phyloP scores from a whole-genome alignment of 2,797 vertebrate species.

The Gila robusta region DNA sequence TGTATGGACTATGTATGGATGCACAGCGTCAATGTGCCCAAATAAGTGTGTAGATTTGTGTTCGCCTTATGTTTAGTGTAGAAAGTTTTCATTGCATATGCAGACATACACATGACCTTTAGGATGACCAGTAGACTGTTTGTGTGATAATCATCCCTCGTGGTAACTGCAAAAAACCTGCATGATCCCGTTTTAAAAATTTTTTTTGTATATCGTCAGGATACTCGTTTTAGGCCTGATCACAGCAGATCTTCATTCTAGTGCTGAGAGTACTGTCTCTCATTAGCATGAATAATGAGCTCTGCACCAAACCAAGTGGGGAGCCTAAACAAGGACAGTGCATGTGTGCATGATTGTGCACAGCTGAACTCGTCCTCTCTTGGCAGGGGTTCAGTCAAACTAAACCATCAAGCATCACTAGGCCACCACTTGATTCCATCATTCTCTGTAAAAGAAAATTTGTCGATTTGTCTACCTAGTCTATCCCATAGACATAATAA shows the following conservation, averaged over 20 bases:
- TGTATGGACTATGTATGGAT: background rate
- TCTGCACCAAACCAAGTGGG: conserved; percentile 57
- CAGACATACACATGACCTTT: conserved; percentile 17
- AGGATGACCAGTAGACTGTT: background rate
- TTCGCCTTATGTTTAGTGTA: background rate
- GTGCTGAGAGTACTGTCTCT: background rate
- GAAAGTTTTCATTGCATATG: conserved; percentile 14
- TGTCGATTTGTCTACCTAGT: background rate
- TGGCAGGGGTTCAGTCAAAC: conserved; percentile 14
- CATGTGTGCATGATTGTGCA: background rate
- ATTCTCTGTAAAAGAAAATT: background rate
- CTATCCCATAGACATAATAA: background rate
- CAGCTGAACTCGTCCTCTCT: conserved; percentile 25
- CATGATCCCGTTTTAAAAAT: background rate
- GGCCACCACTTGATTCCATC: conserved; percentile 2
- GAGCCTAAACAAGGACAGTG: conserved; percentile 11
- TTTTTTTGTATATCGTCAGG: background rate
- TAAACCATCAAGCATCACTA: conserved; percentile 28
- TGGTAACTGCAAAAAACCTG: background rate
- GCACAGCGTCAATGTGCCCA: background rate
- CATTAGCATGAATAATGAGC: conserved; percentile 58
- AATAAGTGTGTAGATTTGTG: background rate
- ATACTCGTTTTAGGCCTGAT: conserved; percentile 1
- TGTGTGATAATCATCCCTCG: background rate
- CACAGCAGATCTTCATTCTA: conserved; percentile 16